phyloP scores from a whole-genome alignment of 1,140 invertebrate species.

The Cardiocondyla obscurior region DNA sequence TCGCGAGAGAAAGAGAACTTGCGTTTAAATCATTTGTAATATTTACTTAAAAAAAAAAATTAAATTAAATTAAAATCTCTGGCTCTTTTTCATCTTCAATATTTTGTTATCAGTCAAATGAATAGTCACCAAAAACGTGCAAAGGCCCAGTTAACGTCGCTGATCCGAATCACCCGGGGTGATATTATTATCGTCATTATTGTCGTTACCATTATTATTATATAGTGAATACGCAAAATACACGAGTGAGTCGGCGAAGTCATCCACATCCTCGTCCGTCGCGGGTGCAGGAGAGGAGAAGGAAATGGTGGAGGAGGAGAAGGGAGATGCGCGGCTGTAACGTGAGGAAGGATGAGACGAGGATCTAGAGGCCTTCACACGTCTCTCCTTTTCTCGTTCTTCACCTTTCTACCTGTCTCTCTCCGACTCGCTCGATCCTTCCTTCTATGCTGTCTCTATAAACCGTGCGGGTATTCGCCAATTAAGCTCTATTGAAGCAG shows the following conservation, averaged over 20 bases:
- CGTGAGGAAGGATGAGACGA: constrained; percentile 52
- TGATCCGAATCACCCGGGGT: constrained; percentile 54
- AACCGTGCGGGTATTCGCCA: constrained; percentile 71
- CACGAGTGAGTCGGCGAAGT: constrained; percentile 67
- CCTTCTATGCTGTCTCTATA: constrained; percentile 60
- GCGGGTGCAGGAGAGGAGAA: neutral
- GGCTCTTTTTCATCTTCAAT: neutral
- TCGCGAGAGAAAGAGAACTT: neutral
- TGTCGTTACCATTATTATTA: constrained; percentile 73
- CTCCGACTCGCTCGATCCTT: constrained; percentile 55
- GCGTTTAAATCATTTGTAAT: too few relatives aligned
- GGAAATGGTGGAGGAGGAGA: neutral
- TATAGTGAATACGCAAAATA: constrained; percentile 71
- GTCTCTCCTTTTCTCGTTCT: neutral
- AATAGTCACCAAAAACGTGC: neutral
- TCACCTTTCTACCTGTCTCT: constrained; percentile 15
- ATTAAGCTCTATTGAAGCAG: constrained; percentile 77
- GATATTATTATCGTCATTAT: constrained; percentile 72
- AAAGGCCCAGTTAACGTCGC: constrained; percentile 55
- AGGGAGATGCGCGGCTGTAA: constrained; percentile 42
- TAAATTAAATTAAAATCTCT: too few relatives aligned
- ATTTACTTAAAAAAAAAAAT: neutral
- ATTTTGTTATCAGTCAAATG: too few relatives aligned
- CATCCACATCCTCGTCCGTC: constrained; percentile 66
- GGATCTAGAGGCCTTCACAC: constrained; percentile 56